Evolutionary conservation across 2,113 vertebrate species (phyloP).

Genomic region (Larimichthys polyactis): DNA sequence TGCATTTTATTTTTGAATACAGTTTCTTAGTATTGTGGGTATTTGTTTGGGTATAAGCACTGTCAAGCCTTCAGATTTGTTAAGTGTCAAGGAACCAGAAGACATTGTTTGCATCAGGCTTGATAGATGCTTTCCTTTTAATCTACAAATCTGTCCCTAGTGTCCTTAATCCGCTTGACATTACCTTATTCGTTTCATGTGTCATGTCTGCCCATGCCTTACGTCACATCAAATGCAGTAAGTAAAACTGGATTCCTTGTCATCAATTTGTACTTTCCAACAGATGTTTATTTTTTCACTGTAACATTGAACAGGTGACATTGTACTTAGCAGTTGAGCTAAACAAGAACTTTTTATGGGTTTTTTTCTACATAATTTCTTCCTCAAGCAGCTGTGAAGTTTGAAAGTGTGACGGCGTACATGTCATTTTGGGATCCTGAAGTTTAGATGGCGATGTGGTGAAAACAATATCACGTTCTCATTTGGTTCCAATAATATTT

Average conservation of each 20-base stretch:
- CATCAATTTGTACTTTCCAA: constrained; percentile 71
- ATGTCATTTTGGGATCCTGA: constrained; percentile 42
- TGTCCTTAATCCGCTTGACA: constrained; percentile 71
- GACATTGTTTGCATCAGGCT: constrained; percentile 39
- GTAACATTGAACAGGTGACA: constrained; percentile 64
- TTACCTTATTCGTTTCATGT: constrained; percentile 50
- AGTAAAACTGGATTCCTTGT: constrained; percentile 62
- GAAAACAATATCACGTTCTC: constrained; percentile 27
- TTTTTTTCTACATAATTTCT: constrained; percentile 42
- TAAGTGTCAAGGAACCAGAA: constrained; percentile 43
- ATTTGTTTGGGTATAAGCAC: constrained; percentile 41
- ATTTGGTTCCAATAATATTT: constrained; percentile 32
- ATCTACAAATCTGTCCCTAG: constrained; percentile 64
- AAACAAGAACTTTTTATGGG: constrained; percentile 46
- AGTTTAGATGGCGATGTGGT: constrained; percentile 18
- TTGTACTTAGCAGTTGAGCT: constrained; percentile 69
- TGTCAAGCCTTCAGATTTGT: constrained; percentile 46
- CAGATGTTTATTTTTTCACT: constrained; percentile 78
- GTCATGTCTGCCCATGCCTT: constrained; percentile 81
- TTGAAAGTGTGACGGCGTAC: constrained; percentile 35
- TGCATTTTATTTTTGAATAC: constrained; percentile 75
- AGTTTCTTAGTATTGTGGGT: constrained; percentile 58
- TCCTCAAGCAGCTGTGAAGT: constrained; percentile 63
- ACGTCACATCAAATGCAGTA: constrained; percentile 77
- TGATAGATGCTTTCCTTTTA: constrained; percentile 40